Evolutionary conservation across 2,888 invertebrate genomes (phyloP).

Genomic region (Timandra comae): DNA sequence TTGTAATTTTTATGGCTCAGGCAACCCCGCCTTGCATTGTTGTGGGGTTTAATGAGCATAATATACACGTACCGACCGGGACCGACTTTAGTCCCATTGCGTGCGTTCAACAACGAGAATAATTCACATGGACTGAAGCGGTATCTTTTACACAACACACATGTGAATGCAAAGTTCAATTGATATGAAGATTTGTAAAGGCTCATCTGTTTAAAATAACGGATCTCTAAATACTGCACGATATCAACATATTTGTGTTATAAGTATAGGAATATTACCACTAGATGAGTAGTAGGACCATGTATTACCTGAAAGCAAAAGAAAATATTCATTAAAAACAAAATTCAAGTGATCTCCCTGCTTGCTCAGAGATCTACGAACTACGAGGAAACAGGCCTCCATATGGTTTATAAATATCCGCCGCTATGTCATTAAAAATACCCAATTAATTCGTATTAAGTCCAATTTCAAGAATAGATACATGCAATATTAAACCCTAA

Average conservation of each 20-base stretch:
- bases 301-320: conserved; percentile 37
- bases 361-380: conserved; percentile 28
- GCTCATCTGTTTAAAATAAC: not conserved
- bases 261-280: too few species aligned
- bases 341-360: conserved; percentile 3
- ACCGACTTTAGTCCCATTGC: conserved; percentile 35
- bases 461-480: conserved; percentile 29
- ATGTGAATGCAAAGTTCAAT: too few species aligned
- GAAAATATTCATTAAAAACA: conserved; percentile 6
- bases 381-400: conserved; percentile 36
- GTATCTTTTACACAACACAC: conserved; percentile 12
- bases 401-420: conserved; percentile 57
- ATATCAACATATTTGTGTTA: too few species aligned
- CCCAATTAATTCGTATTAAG: conserved; percentile 44
- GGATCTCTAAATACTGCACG: too few species aligned
- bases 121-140: conserved; percentile 23
- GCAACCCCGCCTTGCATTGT: conserved; percentile 69
- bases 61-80: conserved; percentile 22
- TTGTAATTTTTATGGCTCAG: conserved; percentile 64
- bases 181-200: conserved; percentile 6
- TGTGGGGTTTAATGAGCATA: conserved; percentile 56
- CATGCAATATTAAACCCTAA: conserved; percentile 32
- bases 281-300: not conserved
- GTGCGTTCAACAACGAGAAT: conserved; percentile 26
- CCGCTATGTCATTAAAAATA: conserved; percentile 56